phyloP scores from a whole-genome alignment of 2,113 vertebrate genomes.

The Muntiacus muntjak region DNA sequence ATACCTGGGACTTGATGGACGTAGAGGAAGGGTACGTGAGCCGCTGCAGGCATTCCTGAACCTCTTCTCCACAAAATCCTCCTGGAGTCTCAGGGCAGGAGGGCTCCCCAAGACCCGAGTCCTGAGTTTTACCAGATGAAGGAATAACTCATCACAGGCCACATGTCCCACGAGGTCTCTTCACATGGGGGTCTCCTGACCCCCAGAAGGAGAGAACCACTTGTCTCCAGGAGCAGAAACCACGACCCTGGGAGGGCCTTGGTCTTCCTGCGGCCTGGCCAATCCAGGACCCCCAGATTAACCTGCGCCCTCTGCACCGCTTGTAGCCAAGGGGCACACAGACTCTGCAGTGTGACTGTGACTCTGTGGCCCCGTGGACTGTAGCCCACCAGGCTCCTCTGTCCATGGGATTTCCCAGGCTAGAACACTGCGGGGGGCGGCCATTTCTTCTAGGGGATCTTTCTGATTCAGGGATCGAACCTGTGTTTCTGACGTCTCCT shows the following conservation, averaged over 20 bases:
- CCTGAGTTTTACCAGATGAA: not conserved
- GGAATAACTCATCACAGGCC: not conserved
- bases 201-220: not conserved
- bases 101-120: not conserved
- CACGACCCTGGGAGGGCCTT: accelerated
- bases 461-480: not conserved
- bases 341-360: not conserved
- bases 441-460: not conserved
- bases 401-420: not conserved
- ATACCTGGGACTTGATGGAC: accelerated
- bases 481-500: not conserved
- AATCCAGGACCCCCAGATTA: not conserved
- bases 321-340: not conserved
- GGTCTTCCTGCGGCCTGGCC: not conserved
- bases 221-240: not conserved
- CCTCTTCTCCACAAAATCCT: not conserved
- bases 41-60: accelerated
- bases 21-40: accelerated
- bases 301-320: accelerated
- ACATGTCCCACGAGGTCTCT: accelerated
- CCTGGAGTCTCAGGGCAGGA: not conserved
- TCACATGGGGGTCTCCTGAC: not conserved
- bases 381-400: not conserved
- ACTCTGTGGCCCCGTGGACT: not conserved
- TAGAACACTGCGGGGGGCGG: not conserved